phyloP scores from a whole-genome alignment of 2,888 invertebrate species.

The Automeris io region DNA sequence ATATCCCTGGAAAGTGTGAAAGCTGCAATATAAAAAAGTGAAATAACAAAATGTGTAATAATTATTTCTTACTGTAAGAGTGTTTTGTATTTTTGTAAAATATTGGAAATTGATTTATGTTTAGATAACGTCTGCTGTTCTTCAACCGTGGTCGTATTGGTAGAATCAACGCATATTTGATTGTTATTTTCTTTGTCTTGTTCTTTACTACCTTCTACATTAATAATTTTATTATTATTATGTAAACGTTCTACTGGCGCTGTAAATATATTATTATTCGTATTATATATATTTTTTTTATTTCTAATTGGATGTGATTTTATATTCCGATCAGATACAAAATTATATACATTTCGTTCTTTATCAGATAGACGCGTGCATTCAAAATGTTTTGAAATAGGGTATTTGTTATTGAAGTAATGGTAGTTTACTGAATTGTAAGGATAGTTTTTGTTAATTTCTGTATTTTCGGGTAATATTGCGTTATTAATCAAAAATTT shows the following conservation, averaged over 20 bases:
- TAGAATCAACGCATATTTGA: background rate
- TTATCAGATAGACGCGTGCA: background rate
- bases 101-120: conserved; percentile 25
- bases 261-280: background rate
- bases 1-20: conserved; percentile 20
- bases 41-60: background rate
- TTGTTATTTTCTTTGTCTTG: background rate
- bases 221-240: background rate
- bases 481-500: no score
- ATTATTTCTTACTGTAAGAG: conserved; percentile 32
- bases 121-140: background rate
- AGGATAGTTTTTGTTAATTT: background rate
- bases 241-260: background rate
- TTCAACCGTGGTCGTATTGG: background rate
- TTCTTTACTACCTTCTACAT: background rate
- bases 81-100: conserved; percentile 47
- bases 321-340: background rate
- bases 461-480: conserved; percentile 1
- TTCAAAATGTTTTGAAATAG: background rate
- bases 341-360: background rate
- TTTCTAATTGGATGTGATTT: background rate
- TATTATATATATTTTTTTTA: background rate
- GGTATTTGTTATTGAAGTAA: background rate
- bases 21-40: background rate
- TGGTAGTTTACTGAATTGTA: background rate